Base-by-base conservation (phyloP, 2,113 vertebrate genomes). In the Galemys pyrenaicus region DNA sequence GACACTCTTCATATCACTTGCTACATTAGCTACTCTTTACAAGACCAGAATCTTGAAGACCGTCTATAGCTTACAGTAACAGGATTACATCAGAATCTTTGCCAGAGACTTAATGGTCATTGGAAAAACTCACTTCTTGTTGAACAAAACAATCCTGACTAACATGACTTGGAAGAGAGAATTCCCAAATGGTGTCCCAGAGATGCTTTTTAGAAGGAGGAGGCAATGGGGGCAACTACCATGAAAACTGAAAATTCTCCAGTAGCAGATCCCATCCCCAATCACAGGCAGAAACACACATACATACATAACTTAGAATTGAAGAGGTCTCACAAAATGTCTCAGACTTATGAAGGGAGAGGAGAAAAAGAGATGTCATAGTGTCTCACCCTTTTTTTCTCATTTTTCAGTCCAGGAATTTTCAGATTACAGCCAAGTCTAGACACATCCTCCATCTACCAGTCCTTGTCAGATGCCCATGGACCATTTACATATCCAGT, bases 51-150 rank as follows among this genome's bases (percentile, higher is more conserved):
- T 99, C 22, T 99, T 99, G 19, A 99, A 99, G 96, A 98, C 98
- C 24, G 99, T 99, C 96, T 99, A 99, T 96, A 98, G 98, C 13
- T 98, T 99, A 30, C 97, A 99, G 96, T 99, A 99, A 91, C 98
- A 99, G 0, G 98, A 99, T 56, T 67, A 98, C 0, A 99, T 98
- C 10, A 99, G 99, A 65, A 99, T 98, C 3, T 95, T 98, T 51
- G 99, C 99, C 0, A 99, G 98, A 97, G 98, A 95, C 93, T 98
- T 99, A 0, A 99, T 99, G 44, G 99, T 99, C 98, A 98, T 95
- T 99, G 99, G 99, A 99, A 99, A 98, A 99, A 99, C 92, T 98
- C 99, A 75, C 98, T 99, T 92, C 98, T 98, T 0, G 98, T 99
- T 41, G 99, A 99, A 68, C 98, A 19, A 87, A 98, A 96, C 81